Percentiles rank a stretch among this genome's conserved stretches.
These are phyloP conservation scores for Thalassaphorura encarpata DNA, from an alignment of 1,140 invertebrate genomes.

Conservation along the genomic window DNA sequence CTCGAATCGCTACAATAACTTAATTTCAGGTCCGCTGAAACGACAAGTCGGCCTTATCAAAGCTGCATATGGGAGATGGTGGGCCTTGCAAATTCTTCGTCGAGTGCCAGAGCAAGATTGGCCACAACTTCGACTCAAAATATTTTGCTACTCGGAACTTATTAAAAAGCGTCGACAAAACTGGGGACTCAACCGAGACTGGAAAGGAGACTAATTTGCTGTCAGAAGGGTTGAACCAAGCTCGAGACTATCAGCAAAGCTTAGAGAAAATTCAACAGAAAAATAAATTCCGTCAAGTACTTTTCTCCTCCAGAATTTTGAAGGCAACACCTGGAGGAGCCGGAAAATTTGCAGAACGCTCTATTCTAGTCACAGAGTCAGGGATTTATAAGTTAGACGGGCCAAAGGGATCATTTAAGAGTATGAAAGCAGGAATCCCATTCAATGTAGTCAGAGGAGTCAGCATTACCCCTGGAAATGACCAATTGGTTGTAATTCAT, in stretches of 20 bases:
- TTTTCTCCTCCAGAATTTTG: conserved; percentile 30
- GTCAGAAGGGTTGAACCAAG: conserved; percentile 63
- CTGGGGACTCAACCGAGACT: conserved; percentile 74
- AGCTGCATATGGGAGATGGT: conserved; percentile 31
- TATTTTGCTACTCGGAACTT: conserved; percentile 27
- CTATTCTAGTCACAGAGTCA: conserved; percentile 75
- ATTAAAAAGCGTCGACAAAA: conserved; percentile 59
- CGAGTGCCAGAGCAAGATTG: conserved; percentile 28
- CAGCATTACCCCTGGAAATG: conserved; percentile 51
- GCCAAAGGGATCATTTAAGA: conserved; percentile 64
- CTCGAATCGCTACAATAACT: neutral
- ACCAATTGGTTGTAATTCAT: conserved; percentile 84
- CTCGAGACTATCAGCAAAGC: conserved; percentile 56
- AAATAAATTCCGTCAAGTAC: conserved; percentile 50
- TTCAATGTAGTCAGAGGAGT: conserved; percentile 57
- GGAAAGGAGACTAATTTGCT: conserved; percentile 89
- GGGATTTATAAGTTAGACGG: conserved; percentile 81
- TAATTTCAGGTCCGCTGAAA: conserved; percentile 9
- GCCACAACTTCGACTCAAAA: conserved; percentile 57
- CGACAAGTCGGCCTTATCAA: conserved; percentile 25
- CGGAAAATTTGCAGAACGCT: conserved; percentile 73
- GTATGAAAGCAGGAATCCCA: conserved; percentile 69
- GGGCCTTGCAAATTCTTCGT: conserved; percentile 27
- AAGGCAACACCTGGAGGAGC: conserved; percentile 29
- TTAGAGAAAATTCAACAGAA: conserved; percentile 57